A percentile compares a stretch with the other conserved stretches of the same genome.
phyloP scores from a whole-genome alignment of 2,113 vertebrate species.

The Callopanchax toddi region DNA sequence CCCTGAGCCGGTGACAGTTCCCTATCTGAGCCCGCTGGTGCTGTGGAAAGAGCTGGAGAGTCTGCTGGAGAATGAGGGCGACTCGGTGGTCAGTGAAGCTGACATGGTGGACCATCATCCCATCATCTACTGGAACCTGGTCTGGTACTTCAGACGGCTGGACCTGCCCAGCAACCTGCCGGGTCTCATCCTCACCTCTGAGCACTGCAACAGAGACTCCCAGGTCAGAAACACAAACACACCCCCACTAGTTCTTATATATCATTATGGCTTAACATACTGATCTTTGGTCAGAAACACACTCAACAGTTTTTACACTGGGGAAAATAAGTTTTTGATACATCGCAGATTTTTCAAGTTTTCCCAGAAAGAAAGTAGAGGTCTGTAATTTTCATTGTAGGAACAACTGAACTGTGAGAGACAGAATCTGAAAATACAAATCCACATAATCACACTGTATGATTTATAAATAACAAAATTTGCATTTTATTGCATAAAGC shows the following conservation, averaged over 20 bases:
- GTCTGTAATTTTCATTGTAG: too few species aligned
- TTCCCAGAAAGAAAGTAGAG: too few species aligned
- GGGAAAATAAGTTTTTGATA: too few species aligned
- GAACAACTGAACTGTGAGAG: too few species aligned
- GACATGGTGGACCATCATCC: constrained; percentile 96
- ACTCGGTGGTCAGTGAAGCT: constrained; percentile 87
- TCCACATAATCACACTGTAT: too few species aligned
- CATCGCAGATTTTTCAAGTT: too few species aligned
- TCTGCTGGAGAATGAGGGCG: constrained; percentile 95
- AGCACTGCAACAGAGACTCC: constrained; percentile 90
- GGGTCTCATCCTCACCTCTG: constrained; percentile 92
- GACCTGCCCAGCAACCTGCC: constrained; percentile 95
- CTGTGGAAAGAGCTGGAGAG: constrained; percentile 98
- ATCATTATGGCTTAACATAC: too few species aligned
- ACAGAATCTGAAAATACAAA: too few species aligned
- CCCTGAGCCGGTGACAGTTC: constrained; percentile 93
- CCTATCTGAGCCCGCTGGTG: constrained; percentile 96
- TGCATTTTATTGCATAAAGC: too few species aligned
- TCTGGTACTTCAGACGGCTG: constrained; percentile 97
- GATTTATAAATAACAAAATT: too few species aligned
- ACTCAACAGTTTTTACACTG: too few species aligned
- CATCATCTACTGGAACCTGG: constrained; percentile 98
- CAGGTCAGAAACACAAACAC: constrained; percentile 47
- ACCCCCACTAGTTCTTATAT: not conserved
- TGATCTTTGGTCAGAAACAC: too few species aligned